Conservation (phyloP, 1,140 invertebrate species). For the Lasioglossum baleicum region DNA sequence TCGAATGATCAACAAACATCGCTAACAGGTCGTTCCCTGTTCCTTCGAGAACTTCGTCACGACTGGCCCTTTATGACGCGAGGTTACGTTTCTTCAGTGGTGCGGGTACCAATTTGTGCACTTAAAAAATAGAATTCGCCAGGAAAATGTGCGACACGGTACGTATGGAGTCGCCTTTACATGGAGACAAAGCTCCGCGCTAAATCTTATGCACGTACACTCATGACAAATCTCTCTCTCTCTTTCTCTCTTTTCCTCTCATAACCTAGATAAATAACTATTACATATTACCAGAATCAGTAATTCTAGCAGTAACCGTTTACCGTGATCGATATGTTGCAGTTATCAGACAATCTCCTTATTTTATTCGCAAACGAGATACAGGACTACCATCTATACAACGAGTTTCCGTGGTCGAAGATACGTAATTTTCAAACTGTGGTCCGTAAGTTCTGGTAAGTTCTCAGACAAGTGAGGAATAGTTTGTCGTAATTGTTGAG, state of each 20-base stretch:
- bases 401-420: neutral
- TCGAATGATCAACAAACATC: constrained; percentile 46
- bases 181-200: neutral
- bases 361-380: neutral
- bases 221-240: constrained; percentile 24
- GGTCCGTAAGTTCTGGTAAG: neutral
- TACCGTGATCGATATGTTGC: constrained; percentile 62
- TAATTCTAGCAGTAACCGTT: constrained; percentile 48
- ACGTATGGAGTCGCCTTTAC: constrained; percentile 4
- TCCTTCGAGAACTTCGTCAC: neutral
- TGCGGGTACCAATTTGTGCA: constrained; percentile 27
- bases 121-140: constrained; percentile 38
- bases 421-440: neutral
- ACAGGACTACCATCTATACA: neutral
- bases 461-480: neutral
- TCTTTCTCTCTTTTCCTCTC: constrained; percentile 16
- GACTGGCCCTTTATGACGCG: neutral
- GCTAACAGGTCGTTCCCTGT: neutral
- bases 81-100: constrained; percentile 36
- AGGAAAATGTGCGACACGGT: constrained; percentile 13
- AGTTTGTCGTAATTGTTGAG: neutral
- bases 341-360: constrained; percentile 27
- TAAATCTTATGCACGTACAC: constrained; percentile 29
- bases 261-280: constrained; percentile 29
- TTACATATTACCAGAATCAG: constrained; percentile 27